A percentile compares a stretch with the other conserved stretches of the same genome.
phyloP scores from a whole-genome alignment of 2,113 vertebrate genomes.

The Psittacus erithacus region DNA sequence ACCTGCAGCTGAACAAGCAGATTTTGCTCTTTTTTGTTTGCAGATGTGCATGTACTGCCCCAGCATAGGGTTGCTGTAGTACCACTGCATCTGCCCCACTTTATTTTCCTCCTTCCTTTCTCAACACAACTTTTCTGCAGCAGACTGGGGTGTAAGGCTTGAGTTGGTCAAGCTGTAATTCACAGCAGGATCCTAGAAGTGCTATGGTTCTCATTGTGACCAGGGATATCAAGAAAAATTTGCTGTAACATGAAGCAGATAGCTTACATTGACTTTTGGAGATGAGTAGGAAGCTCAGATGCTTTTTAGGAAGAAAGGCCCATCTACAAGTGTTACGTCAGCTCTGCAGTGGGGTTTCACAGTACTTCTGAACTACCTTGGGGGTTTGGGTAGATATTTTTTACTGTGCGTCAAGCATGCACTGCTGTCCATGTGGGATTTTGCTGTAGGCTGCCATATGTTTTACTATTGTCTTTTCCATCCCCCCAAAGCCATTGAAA shows the following conservation, averaged over 20 bases:
- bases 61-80: not conserved
- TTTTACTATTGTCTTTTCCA: constrained; percentile 19
- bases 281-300: not conserved
- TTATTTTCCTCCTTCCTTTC: not conserved
- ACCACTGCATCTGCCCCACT: not conserved
- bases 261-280: not conserved
- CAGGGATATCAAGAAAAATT: not conserved
- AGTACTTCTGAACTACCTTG: not conserved
- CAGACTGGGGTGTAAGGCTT: not conserved
- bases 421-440: not conserved
- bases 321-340: not conserved
- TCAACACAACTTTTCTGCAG: not conserved
- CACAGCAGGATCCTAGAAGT: not conserved
- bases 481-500: not conserved
- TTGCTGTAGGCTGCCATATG: not conserved
- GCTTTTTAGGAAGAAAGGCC: not conserved
- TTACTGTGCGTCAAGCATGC: not conserved
- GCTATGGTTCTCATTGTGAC: not conserved
- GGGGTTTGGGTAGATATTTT: not conserved
- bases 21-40: not conserved
- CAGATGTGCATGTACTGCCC: not conserved
- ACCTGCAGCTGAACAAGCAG: not conserved
- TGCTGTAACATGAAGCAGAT: not conserved
- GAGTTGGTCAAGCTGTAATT: not conserved
- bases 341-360: not conserved